Evolutionary conservation across 2,797 vertebrate species (phyloP), one percentile per base, ranked within the genome.

Genomic region (Lacerta bilineata): DNA sequence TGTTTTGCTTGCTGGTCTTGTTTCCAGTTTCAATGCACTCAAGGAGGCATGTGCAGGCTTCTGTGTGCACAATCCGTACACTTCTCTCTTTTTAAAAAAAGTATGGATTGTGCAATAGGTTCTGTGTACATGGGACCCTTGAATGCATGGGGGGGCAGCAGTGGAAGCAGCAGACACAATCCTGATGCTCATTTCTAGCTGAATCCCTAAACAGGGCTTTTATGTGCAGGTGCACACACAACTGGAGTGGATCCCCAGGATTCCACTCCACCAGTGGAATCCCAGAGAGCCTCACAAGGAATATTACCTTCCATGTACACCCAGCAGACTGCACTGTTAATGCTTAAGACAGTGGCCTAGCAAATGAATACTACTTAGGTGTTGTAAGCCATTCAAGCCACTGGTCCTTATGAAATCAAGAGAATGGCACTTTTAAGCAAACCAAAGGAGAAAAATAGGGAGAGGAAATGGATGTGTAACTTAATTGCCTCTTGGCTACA

Each of bases 391-490:
- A 41, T 3, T 15, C 41, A 78, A 15, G 66, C 46, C 29, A 27
- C 36, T 23, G 78, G 36, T n/a, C 72, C n/a, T 78, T 5, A 87
- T 5, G 18, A 86, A 88, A 72, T 5, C 1, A 1, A 23, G 61
- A 84, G 76, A 89, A 85, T 0, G 0, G 66, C 23, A 83, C 17
- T 11, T 78, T 76, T 80, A 79, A 29, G 43, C 68, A 74, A 89
- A 89, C 82, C 33, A 33, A 88, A 39, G 0, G 33, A 39, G 15
- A 27, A 64, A 1, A n/a, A 55, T 15, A 75, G 18, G 41, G 33
- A 91, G 2, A 82, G 1, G 55, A 90, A 84, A 89, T 84, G 64
- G 5, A 2, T 27, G 13, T 13, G 39, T 78, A 91, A 91, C 20
- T 1, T 29, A 92, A 88, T 0, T 61, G n/a, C 69, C 20, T 2